A percentile compares a stretch with the other conserved stretches of the same genome.
Evolutionary conservation across 1,140 invertebrate species (phyloP).

Genomic region (Drosophila arizonae): DNA sequence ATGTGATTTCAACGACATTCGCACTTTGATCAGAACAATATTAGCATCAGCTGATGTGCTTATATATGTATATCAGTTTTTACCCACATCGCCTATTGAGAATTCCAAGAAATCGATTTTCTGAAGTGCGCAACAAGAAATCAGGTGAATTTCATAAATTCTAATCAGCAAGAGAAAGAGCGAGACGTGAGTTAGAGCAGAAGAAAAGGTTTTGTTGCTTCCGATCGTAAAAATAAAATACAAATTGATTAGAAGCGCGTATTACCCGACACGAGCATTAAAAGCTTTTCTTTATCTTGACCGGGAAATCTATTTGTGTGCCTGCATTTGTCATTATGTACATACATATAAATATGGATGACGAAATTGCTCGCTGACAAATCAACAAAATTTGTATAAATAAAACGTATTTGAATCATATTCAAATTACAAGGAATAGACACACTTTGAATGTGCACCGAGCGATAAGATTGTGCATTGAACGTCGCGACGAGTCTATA

Average conservation of each 20-base stretch:
- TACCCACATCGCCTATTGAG: conserved; percentile 12
- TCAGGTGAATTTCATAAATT: conserved; percentile 74
- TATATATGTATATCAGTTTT: conserved; percentile 1
- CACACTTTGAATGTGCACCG: conserved; percentile 1
- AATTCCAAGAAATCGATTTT: conserved; percentile 41
- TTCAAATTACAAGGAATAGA: conserved; percentile 31
- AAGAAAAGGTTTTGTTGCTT: conserved; percentile 54
- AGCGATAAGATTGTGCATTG: conserved; percentile 23
- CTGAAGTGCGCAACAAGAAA: conserved; percentile 29
- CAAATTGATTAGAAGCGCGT: conserved; percentile 15
- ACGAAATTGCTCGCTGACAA: conserved; percentile 29
- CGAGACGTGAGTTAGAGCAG: neutral
- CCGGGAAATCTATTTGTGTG: conserved; percentile 47
- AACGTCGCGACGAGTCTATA: conserved; percentile 1
- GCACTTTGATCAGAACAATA: conserved; percentile 34
- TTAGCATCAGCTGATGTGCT: conserved; percentile 43
- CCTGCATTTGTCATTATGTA: neutral
- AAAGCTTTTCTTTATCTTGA: conserved; percentile 54
- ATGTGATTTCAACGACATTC: neutral
- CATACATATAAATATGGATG: conserved; percentile 9
- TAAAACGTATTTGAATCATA: conserved; percentile 30
- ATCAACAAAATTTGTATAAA: conserved; percentile 2
- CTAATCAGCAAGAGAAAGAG: conserved; percentile 45
- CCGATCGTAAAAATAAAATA: conserved; percentile 24
- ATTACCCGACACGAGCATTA: neutral